Conservation (phyloP, 2,888 invertebrate genomes). For the Orchestes rusci region DNA sequence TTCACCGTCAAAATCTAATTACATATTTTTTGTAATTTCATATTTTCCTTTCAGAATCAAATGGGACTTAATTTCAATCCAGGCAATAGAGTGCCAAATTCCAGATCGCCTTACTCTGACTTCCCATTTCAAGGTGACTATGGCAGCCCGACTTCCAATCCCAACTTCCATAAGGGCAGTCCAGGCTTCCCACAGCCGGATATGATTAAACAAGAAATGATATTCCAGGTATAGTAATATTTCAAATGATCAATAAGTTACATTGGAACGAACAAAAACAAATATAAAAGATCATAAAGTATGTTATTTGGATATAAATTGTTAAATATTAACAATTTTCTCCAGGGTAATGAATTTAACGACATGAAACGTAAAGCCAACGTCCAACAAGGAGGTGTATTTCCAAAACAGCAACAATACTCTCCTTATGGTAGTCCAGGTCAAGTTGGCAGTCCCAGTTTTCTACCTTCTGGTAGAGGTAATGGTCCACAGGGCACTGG, state of each 20-base stretch:
- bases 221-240: slow-evolving; percentile 38
- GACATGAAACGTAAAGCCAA: slow-evolving; percentile 46
- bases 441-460: slow-evolving; percentile 53
- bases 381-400: slow-evolving; percentile 14
- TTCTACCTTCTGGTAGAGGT: slow-evolving; percentile 33
- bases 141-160: slow-evolving; percentile 45
- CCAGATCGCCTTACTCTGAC: slow-evolving; percentile 54
- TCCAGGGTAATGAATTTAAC: slow-evolving; percentile 36
- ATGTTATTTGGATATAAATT: too few species aligned
- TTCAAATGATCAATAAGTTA: too few species aligned
- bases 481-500: slow-evolving; percentile 32
- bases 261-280: too few species aligned
- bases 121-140: slow-evolving; percentile 51
- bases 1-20: too few species aligned
- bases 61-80: slow-evolving; percentile 55
- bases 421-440: slow-evolving; percentile 61
- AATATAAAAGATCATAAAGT: too few species aligned
- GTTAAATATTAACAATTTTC: too few species aligned
- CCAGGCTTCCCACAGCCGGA: slow-evolving; percentile 44
- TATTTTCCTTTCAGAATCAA: slow-evolving; percentile 44
- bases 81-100: slow-evolving; percentile 38
- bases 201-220: slow-evolving; percentile 53
- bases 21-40: too few species aligned
- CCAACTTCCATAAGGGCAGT: slow-evolving; percentile 43
- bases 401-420: slow-evolving; percentile 50